A percentile compares a stretch with the other conserved stretches of the same genome.
These are phyloP conservation scores for Heliconius hewitsoni DNA, from an alignment of 1,140 invertebrate species.

Conservation along the genomic window DNA sequence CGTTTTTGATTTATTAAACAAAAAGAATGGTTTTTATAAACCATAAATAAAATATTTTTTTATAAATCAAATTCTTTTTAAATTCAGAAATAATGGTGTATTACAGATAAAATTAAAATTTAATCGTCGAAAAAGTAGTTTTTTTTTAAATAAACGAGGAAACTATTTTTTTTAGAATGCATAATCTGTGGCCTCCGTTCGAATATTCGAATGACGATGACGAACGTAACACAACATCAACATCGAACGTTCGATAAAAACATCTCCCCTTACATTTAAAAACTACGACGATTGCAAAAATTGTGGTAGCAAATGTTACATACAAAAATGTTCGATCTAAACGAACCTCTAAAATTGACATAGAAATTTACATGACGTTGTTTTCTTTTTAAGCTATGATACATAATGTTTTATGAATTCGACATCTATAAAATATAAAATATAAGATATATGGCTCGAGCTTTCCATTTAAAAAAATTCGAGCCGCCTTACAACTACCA, in stretches of 20 bases:
- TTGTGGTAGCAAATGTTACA: slow-evolving; percentile 72
- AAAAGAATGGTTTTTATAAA: too few species aligned
- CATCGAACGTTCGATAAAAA: slow-evolving; percentile 65
- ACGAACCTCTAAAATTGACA: slow-evolving; percentile 75
- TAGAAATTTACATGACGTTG: slow-evolving; percentile 69
- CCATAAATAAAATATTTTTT: too few species aligned
- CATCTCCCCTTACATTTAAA: slow-evolving; percentile 46
- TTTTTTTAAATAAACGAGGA: not conserved
- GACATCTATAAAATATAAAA: slow-evolving; percentile 76
- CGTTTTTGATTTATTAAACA: too few species aligned
- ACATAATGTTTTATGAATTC: slow-evolving; percentile 65
- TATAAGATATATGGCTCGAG: slow-evolving; percentile 44
- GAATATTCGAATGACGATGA: not conserved
- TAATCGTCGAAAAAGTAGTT: not conserved
- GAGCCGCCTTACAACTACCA: slow-evolving; percentile 22
- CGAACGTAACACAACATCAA: not conserved
- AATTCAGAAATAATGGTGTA: too few species aligned
- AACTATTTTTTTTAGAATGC: not conserved
- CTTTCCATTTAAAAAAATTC: not conserved
- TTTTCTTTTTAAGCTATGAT: slow-evolving; percentile 67
- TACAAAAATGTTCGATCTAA: slow-evolving; percentile 67
- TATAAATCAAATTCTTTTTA: too few species aligned
- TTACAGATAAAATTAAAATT: too few species aligned
- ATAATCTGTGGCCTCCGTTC: not conserved
- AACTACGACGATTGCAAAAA: slow-evolving; percentile 50